Evolutionary conservation across 1,140 invertebrate genomes (phyloP), one percentile per base, ranked within the genome.

Genomic region (Drosophila micromelanica): DNA sequence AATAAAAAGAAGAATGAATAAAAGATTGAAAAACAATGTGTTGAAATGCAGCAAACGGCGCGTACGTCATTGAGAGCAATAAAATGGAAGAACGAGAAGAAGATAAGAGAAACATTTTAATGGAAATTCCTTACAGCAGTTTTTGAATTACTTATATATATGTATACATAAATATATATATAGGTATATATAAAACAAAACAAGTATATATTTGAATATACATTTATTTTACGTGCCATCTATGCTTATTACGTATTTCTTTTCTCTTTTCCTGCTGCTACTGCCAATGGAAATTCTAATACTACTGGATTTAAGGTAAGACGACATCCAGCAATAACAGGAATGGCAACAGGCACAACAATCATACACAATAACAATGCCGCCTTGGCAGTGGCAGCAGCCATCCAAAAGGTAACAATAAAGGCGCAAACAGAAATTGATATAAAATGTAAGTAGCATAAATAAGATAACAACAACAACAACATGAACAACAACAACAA

Each of bases 71-170:
- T 80, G 84, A 71, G 68, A 77, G 64, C 57, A 73, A 73, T 60
- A 67, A 45, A 61, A 79, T 78, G 69, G 56, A 87, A 74, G 76
- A 81, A 90, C 76, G 84, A 89, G 84, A 89, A 89, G 79, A 87
- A 84, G 84, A 89, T 80, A 77, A 87, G 82, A 87, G 79, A 87
- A 80, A 89, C 55, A 82, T 82, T 89, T 89, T 89, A 89, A 89
- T 89, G 84, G 84, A 89, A 89, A 89, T 89, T 90, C 78, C 76
- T 89, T 89, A 78, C 73, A 84, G 84, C 84, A 89, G 79, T 80
- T 89, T 87, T 89, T 80, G 79, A 80, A 89, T 77, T 89, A 89
- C 87, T 89, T 37, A 51, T 23, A 15, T 64, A 54, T 46, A 46
- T 56, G 32, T 40, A 37, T 30, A 20, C 2, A 17, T 17, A 17